Base-by-base conservation (phyloP, 1,140 invertebrate genomes). In the Drosophila equinoxialis region DNA sequence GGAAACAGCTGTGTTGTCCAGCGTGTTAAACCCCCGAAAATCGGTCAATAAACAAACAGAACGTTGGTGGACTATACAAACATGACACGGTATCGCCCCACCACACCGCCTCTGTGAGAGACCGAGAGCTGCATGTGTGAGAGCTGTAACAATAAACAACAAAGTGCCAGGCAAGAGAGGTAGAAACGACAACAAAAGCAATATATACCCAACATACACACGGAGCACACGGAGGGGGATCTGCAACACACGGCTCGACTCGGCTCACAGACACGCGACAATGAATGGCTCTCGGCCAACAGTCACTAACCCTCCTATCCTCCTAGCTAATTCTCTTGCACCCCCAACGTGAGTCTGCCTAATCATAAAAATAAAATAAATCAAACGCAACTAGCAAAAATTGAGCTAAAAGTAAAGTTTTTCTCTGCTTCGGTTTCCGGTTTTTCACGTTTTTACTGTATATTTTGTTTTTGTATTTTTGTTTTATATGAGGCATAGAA, bases 1-100 rank as follows among this genome's bases (percentile, higher is more conserved):
- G 8, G 45, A 20, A 51, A 51, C 45, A 51, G 45, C 17, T 51
- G 45, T 77, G 82, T 79, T 81, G 82, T 79, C 82, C 79, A 79
- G 7, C 45, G 17, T 20, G 45, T 79, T 76, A 67, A 81, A 68
- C 65, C 68, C 82, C 89, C 67, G 80, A 75, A 85, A 91, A 86
- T 91, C 90, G 90, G 79, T 82, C 90, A 90, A 91, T 91, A 91
- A 91, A 81, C 85, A 91, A 91, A 91, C 90, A 91, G 45, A 91
- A 87, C 73, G 78, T 77, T 83, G 75, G 79, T 69, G 76, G 80
- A 79, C 83, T 87, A 71, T 69, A 80, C 80, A 80, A 84, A 84
- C 77, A 89, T 37, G 42, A 30, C 57, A 51, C 45, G 45, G 42
- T 35, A 4, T 54, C 20, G 14, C 58, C 30, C 61, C 23, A 45